Evolutionary conservation across 2,797 vertebrate species (phyloP), one percentile per base, ranked within the genome.

Genomic region (Argentina silus): DNA sequence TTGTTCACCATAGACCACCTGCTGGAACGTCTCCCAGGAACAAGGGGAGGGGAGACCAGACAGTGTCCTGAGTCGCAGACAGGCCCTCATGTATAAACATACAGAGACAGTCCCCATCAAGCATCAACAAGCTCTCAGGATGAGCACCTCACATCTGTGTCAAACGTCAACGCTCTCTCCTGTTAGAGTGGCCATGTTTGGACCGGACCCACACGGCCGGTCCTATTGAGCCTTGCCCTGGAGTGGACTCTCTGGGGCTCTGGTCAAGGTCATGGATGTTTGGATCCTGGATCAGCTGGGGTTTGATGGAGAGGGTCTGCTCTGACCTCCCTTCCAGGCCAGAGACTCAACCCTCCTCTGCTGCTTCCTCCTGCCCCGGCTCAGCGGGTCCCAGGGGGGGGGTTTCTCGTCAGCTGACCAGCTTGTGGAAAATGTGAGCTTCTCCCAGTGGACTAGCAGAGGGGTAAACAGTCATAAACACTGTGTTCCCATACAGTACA

Each of bases 381-480:
- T 36, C 27, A 36, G 27, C 27, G 27, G 27, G 27, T 78, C 78
- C 72, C 73, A 51, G 8, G 59, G 82, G 59, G 82, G 76, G 78
- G 80, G 73, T 81, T 57, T 77, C 63, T 71, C 66, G 69, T 67
- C 76, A 55, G 76, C 77, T 90, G 85, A 83, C 81, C 81, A 81
- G 75, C 75, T 80, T 86, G 80, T 90, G 92, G 92, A 92, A 93
- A 91, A 90, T 89, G 82, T 91, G 84, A 91, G 86, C 79, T 81
- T 90, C 71, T 71, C 88, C 89, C 88, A 65, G 56, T 79, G 87
- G 90, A 91, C 81, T 53, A 77, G 79, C 73, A 55, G 45, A 86
- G 83, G 86, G 81, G 88, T 92, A 92, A 92, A 93, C 91, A 92
- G 85, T 86, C 87, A 90, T 90, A 88, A 92, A 92, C 88, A 89